Evolutionary conservation across 2,797 vertebrate species (phyloP), one percentile per base, ranked within the genome.

Genomic region (Lithobates pipiens): DNA sequence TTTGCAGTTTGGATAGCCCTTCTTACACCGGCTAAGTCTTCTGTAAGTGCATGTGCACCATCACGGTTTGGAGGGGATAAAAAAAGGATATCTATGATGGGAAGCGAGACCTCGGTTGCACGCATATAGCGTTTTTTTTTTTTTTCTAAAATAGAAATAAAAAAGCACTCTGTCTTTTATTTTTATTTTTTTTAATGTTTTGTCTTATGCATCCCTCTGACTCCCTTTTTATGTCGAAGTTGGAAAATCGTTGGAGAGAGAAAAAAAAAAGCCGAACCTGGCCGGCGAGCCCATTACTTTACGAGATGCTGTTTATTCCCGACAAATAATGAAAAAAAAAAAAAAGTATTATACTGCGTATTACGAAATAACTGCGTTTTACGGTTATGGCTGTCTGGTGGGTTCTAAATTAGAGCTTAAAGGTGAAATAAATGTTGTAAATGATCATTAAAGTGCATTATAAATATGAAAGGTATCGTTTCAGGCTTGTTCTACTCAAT

Each of bases 41-140:
- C 77, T 67, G 46, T 80, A 80, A 80, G 84, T 76, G 71, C 69
- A 15, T 76, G 76, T 68, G 83, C 80, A 57, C 73, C 76, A 63
- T 70, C 32, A 25, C 39, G 10, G 77, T 76, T 80, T 80, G 54
- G 46, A 39, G 21, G 50, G 84, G 77, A 80, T 80, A 76, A 85
- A 85, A 57, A 80, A 57, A 69, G 29, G 71, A 85, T 85, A 36
- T 80, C 25, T 27, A 36, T 10, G 46, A 57, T 63, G 77, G 65
- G 11, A 57, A 44, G 10, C 23, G 3, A 50, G 76, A 72, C 57
- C 65, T n/a, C 54, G 7, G 69, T n/a, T 32, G 29, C 68, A 34
- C 27, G n/a, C n/a, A n/a, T n/a, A n/a, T n/a, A n/a, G 3, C 29
- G 29, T 32, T 32, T 32, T 32, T 32, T 32, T 32, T 32, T 32